A percentile compares a stretch with the other conserved stretches of the same genome.
Evolutionary conservation across 2,888 invertebrate species (phyloP).

Genomic region (Torymus auratus): DNA sequence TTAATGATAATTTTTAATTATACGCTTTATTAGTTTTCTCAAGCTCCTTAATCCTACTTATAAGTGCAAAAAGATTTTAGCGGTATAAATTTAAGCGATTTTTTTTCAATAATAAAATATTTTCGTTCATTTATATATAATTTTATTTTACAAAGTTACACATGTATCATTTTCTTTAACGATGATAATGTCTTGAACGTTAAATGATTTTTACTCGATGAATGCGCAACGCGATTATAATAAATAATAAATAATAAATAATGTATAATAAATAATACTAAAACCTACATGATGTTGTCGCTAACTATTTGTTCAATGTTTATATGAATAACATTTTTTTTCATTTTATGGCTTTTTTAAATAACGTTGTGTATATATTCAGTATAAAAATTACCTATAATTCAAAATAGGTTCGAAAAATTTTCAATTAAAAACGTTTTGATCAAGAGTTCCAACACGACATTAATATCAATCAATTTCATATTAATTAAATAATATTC

Average conservation of each 20-base stretch:
- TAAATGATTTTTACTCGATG: slow-evolving; percentile 6
- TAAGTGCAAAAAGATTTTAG: too few relatives aligned
- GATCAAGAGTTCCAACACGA: too few relatives aligned
- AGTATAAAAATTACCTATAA: slow-evolving; percentile 30
- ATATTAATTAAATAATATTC: too few relatives aligned
- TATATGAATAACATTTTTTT: background rate
- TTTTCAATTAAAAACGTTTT: too few relatives aligned
- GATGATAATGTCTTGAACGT: slow-evolving; percentile 19
- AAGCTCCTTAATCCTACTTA: slow-evolving; percentile 1
- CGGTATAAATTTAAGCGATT: background rate
- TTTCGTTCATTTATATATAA: slow-evolving; percentile 11
- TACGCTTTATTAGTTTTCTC: slow-evolving; percentile 1
- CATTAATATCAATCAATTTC: too few relatives aligned
- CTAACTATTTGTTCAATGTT: background rate
- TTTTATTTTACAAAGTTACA: slow-evolving; percentile 44
- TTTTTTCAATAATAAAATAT: slow-evolving; percentile 26
- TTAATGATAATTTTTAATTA: too few relatives aligned
- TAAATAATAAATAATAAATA: slow-evolving; percentile 16
- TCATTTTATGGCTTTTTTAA: background rate
- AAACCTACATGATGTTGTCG: slow-evolving; percentile 11
- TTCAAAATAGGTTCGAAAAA: background rate
- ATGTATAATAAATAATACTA: slow-evolving; percentile 30
- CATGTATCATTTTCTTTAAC: slow-evolving; percentile 5
- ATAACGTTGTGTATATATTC: background rate
- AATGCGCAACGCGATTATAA: slow-evolving; percentile 15